Evolutionary conservation across 1,140 invertebrate species (phyloP).

Genomic region (Leptinotarsa texana): DNA sequence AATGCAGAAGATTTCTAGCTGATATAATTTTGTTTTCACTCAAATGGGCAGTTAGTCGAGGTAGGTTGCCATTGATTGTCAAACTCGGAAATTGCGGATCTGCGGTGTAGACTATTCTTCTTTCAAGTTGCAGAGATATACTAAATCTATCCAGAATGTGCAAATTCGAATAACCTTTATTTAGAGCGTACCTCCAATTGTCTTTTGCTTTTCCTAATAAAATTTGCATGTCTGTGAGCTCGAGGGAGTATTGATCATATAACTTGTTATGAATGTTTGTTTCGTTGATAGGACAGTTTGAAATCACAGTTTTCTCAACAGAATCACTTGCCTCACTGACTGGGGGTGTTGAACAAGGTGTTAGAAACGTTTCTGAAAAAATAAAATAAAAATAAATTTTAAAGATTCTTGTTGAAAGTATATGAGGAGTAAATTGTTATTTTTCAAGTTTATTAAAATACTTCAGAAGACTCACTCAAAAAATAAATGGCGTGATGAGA

Average conservation of each 20-base stretch:
- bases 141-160: constrained; percentile 91
- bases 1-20: constrained; percentile 56
- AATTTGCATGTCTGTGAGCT: constrained; percentile 85
- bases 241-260: constrained; percentile 83
- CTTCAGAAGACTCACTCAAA: too few species aligned
- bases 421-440: too few species aligned
- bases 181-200: constrained; percentile 86
- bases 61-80: constrained; percentile 81
- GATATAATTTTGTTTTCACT: constrained; percentile 85
- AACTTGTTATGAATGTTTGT: constrained; percentile 71
- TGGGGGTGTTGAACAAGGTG: constrained; percentile 91
- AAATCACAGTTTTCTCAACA: constrained; percentile 37
- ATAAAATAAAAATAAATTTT: neutral
- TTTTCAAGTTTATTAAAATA: too few species aligned
- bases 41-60: constrained; percentile 84
- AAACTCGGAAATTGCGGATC: constrained; percentile 86
- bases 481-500: too few species aligned
- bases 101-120: constrained; percentile 73
- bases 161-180: constrained; percentile 78
- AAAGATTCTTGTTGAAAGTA: neutral
- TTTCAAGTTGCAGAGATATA: constrained; percentile 82
- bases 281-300: constrained; percentile 60
- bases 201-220: constrained; percentile 84
- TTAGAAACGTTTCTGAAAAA: constrained; percentile 74
- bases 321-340: constrained; percentile 70